phyloP scores from a whole-genome alignment of 2,888 invertebrate species.

The Melolontha melolontha region DNA sequence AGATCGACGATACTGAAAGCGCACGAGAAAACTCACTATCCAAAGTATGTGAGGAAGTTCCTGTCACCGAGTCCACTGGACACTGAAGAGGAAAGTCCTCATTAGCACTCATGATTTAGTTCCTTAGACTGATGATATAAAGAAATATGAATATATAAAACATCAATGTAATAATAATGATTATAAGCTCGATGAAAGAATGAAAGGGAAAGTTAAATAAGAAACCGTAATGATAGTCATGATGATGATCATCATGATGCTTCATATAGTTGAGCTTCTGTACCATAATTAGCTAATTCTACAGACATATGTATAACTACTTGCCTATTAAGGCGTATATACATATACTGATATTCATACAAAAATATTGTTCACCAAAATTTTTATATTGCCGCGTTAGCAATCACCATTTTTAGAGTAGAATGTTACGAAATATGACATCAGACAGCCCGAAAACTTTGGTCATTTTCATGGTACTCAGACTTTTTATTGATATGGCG shows the following conservation, averaged over 20 bases:
- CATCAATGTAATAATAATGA: slow-evolving; percentile 8
- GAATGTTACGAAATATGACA: no score
- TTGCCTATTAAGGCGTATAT: not conserved
- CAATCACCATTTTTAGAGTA: slow-evolving; percentile 50
- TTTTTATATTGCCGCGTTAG: slow-evolving; percentile 53
- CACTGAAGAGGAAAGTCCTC: slow-evolving; percentile 82
- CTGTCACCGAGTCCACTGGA: slow-evolving; percentile 88
- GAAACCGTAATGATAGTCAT: not conserved
- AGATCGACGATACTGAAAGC: slow-evolving; percentile 91
- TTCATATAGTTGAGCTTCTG: slow-evolving; percentile 45
- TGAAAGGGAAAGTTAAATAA: not conserved
- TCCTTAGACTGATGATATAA: slow-evolving; percentile 52
- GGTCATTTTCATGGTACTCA: slow-evolving; percentile 44
- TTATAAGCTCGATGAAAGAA: slow-evolving; percentile 21
- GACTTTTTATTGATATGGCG: no score
- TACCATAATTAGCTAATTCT: slow-evolving; percentile 46
- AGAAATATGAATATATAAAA: slow-evolving; percentile 5
- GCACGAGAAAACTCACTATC: slow-evolving; percentile 93
- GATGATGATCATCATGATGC: not conserved
- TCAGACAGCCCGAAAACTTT: slow-evolving; percentile 42
- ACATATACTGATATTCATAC: slow-evolving; percentile 43
- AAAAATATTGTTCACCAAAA: slow-evolving; percentile 52
- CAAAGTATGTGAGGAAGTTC: slow-evolving; percentile 91
- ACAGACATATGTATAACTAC: no score
- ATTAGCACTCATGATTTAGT: slow-evolving; percentile 67